These are phyloP conservation scores for Brachyptera risi DNA, from an alignment of 2,888 invertebrate species.

Conservation along the genomic window DNA sequence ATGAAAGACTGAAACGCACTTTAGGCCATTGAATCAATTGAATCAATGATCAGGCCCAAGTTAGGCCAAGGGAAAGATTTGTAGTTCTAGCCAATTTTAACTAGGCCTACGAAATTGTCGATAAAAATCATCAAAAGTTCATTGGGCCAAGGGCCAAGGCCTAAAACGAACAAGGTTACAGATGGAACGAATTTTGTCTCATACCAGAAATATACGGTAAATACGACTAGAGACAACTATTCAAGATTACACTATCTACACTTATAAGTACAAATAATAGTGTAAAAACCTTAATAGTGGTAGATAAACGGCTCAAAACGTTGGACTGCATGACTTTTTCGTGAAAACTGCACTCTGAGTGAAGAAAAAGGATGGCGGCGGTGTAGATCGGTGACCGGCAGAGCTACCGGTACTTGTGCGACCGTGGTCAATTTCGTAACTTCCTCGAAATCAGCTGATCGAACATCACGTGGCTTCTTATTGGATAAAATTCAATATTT, in stretches of 20 bases:
- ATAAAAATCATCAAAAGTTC: neutral
- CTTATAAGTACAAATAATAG: neutral
- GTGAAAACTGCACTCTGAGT: neutral
- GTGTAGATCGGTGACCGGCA: too few species aligned
- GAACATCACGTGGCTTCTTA: too few species aligned
- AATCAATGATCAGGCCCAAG: too few species aligned
- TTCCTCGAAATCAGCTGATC: too few species aligned
- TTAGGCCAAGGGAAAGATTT: too few species aligned
- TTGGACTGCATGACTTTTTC: conserved; percentile 32
- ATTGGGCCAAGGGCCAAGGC: neutral
- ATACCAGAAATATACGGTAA: neutral
- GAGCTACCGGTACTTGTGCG: too few species aligned
- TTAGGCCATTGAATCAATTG: too few species aligned
- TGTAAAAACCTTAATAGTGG: conserved; percentile 34
- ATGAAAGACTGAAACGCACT: too few species aligned
- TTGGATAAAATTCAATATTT: too few species aligned
- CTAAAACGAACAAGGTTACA: neutral
- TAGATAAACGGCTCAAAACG: conserved; percentile 32
- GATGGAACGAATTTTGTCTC: neutral
- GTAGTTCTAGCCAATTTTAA: neutral
- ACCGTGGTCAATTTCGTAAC: too few species aligned
- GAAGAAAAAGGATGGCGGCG: neutral
- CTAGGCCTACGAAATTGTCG: neutral
- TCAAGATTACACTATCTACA: neutral
- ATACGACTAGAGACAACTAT: too few species aligned